These are phyloP conservation scores for Rhynchonema sp. DNA, from an alignment of 2,888 invertebrate genomes.

Conservation along the genomic window DNA sequence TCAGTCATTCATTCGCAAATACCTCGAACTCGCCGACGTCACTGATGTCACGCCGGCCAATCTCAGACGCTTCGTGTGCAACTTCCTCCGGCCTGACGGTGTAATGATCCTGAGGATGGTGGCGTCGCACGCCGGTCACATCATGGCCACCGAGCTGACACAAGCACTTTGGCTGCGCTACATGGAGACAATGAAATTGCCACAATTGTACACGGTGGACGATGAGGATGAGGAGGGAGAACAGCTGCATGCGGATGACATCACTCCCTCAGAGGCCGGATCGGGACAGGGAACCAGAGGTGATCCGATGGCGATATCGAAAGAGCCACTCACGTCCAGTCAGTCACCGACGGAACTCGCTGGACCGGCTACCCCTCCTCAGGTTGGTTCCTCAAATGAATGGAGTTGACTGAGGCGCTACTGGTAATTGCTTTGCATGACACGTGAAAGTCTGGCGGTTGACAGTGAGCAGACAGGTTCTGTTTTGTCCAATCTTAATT, in stretches of 20 bases:
- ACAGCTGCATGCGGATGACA: background rate
- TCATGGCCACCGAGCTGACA: conserved; percentile 7
- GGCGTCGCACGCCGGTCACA: conserved; percentile 16
- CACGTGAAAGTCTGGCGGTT: too few relatives aligned
- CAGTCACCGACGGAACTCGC: too few relatives aligned
- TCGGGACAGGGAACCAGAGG: too few relatives aligned
- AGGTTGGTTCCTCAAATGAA: too few relatives aligned
- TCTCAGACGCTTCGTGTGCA: conserved; percentile 16
- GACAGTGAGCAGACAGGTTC: too few relatives aligned
- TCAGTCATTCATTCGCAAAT: conserved; percentile 13
- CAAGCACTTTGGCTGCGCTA: background rate
- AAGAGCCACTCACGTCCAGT: too few relatives aligned
- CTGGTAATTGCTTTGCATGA: too few relatives aligned
- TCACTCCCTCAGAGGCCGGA: background rate
- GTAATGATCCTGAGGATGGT: conserved; percentile 20
- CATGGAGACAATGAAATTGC: background rate
- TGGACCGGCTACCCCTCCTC: too few relatives aligned
- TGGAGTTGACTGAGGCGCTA: too few relatives aligned
- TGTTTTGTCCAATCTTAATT: too few relatives aligned
- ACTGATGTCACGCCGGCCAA: conserved; percentile 10
- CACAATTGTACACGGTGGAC: background rate
- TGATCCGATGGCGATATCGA: too few relatives aligned
- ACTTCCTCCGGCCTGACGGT: conserved; percentile 25
- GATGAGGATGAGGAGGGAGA: background rate
- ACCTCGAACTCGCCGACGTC: conserved; percentile 11